Evolutionary conservation across 2,888 invertebrate species (phyloP).

Genomic region (Cantharis rustica): DNA sequence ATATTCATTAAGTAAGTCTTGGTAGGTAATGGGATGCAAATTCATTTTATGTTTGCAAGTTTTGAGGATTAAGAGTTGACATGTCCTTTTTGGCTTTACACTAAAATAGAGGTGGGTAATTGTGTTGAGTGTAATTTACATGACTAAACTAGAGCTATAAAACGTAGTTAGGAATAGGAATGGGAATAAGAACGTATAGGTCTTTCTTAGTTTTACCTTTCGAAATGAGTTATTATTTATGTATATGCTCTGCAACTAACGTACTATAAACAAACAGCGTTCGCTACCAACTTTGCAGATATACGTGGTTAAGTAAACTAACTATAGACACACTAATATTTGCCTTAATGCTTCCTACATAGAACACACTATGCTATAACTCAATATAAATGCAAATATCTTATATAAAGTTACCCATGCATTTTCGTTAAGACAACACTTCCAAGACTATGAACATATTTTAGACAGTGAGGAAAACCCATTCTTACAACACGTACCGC

Average conservation of each 20-base stretch:
- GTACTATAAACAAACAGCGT: conserved; percentile 49
- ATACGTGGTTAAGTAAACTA: conserved; percentile 54
- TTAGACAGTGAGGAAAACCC: conserved; percentile 6
- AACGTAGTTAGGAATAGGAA: not conserved
- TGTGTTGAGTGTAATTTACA: not conserved
- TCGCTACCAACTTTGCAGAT: conserved; percentile 49
- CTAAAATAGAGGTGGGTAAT: not conserved
- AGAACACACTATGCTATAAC: conserved; percentile 51
- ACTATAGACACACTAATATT: conserved; percentile 55
- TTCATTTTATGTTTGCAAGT: not conserved
- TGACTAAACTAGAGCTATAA: not conserved
- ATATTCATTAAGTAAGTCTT: not conserved
- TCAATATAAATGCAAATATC: conserved; percentile 58
- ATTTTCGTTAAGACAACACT: conserved; percentile 56
- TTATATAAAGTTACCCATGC: conserved; percentile 55
- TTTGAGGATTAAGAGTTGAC: not conserved
- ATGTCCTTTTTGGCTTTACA: not conserved
- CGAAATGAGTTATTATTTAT: conserved; percentile 17
- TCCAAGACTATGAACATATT: conserved; percentile 42
- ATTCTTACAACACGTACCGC: not conserved
- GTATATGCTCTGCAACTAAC: conserved; percentile 27
- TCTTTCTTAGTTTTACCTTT: conserved; percentile 8
- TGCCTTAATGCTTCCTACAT: conserved; percentile 51
- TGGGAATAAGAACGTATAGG: not conserved
- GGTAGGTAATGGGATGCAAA: not conserved